These are phyloP conservation scores for Choristoneura fumiferana DNA, from an alignment of 1,140 invertebrate species.

Conservation along the genomic window DNA sequence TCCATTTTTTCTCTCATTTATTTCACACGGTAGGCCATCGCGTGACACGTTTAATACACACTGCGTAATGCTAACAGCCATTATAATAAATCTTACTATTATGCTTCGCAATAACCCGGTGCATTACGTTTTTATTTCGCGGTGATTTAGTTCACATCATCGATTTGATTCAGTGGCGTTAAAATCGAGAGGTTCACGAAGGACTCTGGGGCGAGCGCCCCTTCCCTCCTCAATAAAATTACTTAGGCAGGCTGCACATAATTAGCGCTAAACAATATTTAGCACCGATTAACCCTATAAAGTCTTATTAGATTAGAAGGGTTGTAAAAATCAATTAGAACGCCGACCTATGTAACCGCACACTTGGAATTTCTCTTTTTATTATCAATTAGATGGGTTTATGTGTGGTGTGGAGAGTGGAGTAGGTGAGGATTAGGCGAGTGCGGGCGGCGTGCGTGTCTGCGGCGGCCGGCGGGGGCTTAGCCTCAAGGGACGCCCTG, in stretches of 20 bases:
- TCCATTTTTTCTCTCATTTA: constrained; percentile 3
- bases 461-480: constrained; percentile 47
- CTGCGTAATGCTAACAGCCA: constrained; percentile 11
- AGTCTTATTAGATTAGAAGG: constrained; percentile 43
- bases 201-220: neutral
- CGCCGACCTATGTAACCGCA: constrained; percentile 64
- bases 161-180: constrained; percentile 18
- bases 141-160: constrained; percentile 18
- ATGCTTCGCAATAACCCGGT: constrained; percentile 12
- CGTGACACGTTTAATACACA: constrained; percentile 11
- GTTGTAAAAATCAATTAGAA: constrained; percentile 72
- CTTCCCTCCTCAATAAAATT: constrained; percentile 26
- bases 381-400: constrained; percentile 76
- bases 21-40: neutral
- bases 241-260: constrained; percentile 38
- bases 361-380: constrained; percentile 65
- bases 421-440: constrained; percentile 61
- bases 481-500: constrained; percentile 60
- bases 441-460: constrained; percentile 61
- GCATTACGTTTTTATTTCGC: constrained; percentile 18
- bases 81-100: constrained; percentile 16
- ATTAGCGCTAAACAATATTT: constrained; percentile 59
- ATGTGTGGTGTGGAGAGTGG: constrained; percentile 56
- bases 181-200: constrained; percentile 2
- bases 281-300: constrained; percentile 48